A percentile compares a stretch with the other conserved stretches of the same genome.
phyloP scores from a whole-genome alignment of 2,113 vertebrate genomes.

The Capricornis sumatraensis region DNA sequence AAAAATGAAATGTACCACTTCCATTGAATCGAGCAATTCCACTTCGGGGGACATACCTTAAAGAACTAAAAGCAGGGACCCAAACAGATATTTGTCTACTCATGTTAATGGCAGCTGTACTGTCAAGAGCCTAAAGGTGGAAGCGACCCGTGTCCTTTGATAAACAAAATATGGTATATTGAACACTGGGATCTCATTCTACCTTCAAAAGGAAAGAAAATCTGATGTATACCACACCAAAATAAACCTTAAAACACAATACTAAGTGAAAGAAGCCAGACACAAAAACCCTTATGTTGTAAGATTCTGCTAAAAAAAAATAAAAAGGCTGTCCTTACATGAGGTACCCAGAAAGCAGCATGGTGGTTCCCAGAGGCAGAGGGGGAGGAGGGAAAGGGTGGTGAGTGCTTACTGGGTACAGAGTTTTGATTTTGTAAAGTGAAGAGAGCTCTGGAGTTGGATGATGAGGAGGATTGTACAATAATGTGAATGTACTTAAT shows the following conservation, averaged over 20 bases:
- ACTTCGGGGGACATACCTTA: too few relatives aligned
- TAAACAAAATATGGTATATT: background rate
- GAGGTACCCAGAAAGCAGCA: background rate
- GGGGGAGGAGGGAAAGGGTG: accelerated
- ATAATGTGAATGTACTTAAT: background rate
- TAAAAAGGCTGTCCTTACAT: accelerated
- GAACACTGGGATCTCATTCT: background rate
- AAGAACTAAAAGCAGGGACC: background rate
- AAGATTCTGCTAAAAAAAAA: background rate
- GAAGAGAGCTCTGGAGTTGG: background rate
- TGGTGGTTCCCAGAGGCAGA: background rate
- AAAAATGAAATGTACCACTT: background rate
- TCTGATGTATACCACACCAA: background rate
- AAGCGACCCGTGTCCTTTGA: background rate
- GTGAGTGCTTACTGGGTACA: background rate
- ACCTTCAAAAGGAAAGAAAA: background rate
- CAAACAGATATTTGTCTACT: background rate
- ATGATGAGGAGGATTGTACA: background rate
- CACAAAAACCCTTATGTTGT: accelerated
- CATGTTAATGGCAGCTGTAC: background rate
- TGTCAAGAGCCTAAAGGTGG: background rate
- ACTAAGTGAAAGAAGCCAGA: background rate
- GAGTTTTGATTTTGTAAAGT: background rate
- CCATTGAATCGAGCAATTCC: background rate
- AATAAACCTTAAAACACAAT: background rate